Evolutionary conservation across 2,888 invertebrate species (phyloP), one percentile per base, ranked within the genome.

Genomic region (Andrena bicolor): DNA sequence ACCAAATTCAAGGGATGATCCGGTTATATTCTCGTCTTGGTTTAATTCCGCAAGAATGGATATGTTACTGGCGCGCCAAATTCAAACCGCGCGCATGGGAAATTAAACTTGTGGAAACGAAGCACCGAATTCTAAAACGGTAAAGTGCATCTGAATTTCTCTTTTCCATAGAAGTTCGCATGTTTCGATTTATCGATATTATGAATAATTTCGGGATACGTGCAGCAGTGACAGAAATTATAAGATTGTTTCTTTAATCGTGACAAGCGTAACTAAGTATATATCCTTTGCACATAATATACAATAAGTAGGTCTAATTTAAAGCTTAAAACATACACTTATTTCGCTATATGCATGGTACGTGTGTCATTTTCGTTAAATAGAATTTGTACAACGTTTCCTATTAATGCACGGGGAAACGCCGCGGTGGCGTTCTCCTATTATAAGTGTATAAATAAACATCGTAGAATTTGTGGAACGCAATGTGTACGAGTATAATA

Each of bases 401-500:
- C 3, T 53, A 20, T 23, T 53, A 26, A 16, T 23, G 3, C 26
- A 56, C 35, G 35, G 41, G 35, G 16, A 53, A 66, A 20, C 51
- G 23, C 3, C 23, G 8, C 2, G 13, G 32, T 58, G 41, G 32
- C 8, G 4, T 26, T 41, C 2, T 32, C 13, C 41, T 61, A 61
- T 26, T 35, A 56, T 56, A 16, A 26, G 69, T 56, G 7, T 69
- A 60, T 51, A 65, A 49, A 60, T 35, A 35, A 20, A 58, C 10
- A 8, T 30, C 10, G 28, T 48, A 58, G 60, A 61, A 53, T 41
- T 51, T 26, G 41, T 68, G 13, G 41, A 77, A 76, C 63, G 66
- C 60, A 66, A 63, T 49, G 66, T 49, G 61, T 65, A 28, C 7
- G n/a, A 49, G 10, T 60, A 56, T 23, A 71, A 23, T 64, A 61